phyloP scores from a whole-genome alignment of 2,888 invertebrate species.

The Eumerus sabulonum region DNA sequence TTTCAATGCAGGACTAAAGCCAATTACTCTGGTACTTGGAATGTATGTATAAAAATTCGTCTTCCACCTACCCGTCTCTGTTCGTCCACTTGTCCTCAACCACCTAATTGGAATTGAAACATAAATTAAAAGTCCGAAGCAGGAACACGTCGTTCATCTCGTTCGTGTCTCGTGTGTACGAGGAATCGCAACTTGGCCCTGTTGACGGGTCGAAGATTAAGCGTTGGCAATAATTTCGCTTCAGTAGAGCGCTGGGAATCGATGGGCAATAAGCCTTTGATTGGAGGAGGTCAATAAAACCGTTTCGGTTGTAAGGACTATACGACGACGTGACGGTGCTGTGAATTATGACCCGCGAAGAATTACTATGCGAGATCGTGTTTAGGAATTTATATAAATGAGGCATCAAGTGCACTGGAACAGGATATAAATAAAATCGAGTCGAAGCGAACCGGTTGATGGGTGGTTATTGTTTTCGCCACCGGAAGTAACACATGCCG shows the following conservation, averaged over 20 bases:
- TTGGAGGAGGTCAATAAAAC: constrained; percentile 62
- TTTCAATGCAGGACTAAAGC: constrained; percentile 61
- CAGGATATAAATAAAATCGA: constrained; percentile 50
- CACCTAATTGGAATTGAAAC: constrained; percentile 79
- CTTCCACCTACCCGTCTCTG: background rate
- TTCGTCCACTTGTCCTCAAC: constrained; percentile 71
- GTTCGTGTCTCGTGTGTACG: constrained; percentile 61
- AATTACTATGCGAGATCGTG: constrained; percentile 14
- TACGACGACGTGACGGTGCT: constrained; percentile 28
- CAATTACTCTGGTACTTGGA: constrained; percentile 53
- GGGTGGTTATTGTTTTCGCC: constrained; percentile 7
- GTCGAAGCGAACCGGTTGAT: constrained; percentile 1
- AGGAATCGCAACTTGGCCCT: constrained; percentile 20
- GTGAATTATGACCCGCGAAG: constrained; percentile 43
- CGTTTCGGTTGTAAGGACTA: constrained; percentile 55
- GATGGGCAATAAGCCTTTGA: constrained; percentile 59
- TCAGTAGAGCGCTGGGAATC: constrained; percentile 30
- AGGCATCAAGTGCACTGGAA: constrained; percentile 45
- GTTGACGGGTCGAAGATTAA: constrained; percentile 75
- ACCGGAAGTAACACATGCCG: constrained; percentile 49
- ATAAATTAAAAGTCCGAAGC: constrained; percentile 78
- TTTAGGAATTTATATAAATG: constrained; percentile 53
- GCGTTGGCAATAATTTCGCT: constrained; percentile 75
- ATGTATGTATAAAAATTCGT: constrained; percentile 61
- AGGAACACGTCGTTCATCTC: constrained; percentile 64